phyloP scores from a whole-genome alignment of 2,888 invertebrate genomes.

The Athripsodes cinereus region DNA sequence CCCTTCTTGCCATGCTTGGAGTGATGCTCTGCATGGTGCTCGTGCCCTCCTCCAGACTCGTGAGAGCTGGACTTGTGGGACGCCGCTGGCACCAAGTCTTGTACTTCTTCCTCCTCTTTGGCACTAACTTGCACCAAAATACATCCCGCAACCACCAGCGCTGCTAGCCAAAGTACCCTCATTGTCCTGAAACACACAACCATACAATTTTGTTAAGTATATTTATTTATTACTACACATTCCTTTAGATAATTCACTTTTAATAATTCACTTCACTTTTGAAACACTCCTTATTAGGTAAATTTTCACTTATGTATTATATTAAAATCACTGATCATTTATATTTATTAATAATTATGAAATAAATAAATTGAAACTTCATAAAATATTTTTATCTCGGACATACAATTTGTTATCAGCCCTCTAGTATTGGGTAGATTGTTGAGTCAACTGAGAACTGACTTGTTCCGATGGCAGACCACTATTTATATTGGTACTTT shows the following conservation, averaged over 20 bases:
- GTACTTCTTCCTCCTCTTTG: conserved; percentile 33
- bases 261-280: background rate
- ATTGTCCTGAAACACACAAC: conserved; percentile 35
- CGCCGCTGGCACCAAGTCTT: conserved; percentile 47
- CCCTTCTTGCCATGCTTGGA: conserved; percentile 69
- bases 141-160: conserved; percentile 40
- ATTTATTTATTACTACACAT: background rate
- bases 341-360: background rate
- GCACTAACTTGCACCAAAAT: conserved; percentile 31
- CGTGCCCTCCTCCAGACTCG: conserved; percentile 63
- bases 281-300: too few species aligned
- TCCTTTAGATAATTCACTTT: background rate
- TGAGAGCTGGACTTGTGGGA: conserved; percentile 47
- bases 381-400: background rate
- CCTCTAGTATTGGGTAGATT: conserved; percentile 18
- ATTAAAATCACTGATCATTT: background rate
- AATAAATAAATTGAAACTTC: background rate
- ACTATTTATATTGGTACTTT: conserved; percentile 27
- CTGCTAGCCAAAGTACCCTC: conserved; percentile 38
- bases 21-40: conserved; percentile 62
- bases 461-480: conserved; percentile 21
- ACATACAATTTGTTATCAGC: conserved; percentile 16
- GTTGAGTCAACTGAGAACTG: conserved; percentile 23
- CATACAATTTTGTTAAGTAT: conserved; percentile 1
- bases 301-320: background rate